phyloP scores from a whole-genome alignment of 53 echinoderm and acorn worm genomes.

The Zoroaster sp. region DNA sequence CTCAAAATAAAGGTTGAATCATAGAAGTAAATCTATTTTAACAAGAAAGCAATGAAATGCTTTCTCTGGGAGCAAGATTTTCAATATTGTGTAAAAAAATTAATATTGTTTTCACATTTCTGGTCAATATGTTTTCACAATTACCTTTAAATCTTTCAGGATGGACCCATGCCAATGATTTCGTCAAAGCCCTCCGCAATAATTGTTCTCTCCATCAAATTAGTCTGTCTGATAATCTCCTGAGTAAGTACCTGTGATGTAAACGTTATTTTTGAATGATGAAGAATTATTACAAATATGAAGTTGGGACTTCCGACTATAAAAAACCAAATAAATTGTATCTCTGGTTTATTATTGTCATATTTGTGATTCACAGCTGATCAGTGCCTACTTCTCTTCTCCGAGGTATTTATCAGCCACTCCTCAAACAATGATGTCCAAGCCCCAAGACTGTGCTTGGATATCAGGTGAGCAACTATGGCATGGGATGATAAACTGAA shows the following conservation, averaged over 20 bases:
- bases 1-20: too few relatives aligned
- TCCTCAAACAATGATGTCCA: background rate
- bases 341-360: background rate
- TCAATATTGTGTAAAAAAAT: too few relatives aligned
- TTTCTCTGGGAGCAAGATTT: too few relatives aligned
- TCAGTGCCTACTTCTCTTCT: background rate
- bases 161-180: background rate
- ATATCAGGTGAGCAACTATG: slow-evolving; percentile 19
- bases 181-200: background rate
- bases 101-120: too few relatives aligned
- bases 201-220: background rate
- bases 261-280: too few relatives aligned
- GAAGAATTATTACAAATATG: too few relatives aligned
- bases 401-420: background rate
- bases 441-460: slow-evolving; percentile 1
- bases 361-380: background rate
- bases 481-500: too few relatives aligned
- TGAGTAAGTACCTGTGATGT: slow-evolving; percentile 40
- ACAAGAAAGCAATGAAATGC: too few relatives aligned
- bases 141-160: background rate
- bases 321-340: too few relatives aligned
- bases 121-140: background rate
- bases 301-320: too few relatives aligned
- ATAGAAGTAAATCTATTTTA: too few relatives aligned
- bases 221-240: background rate